A percentile compares a stretch with the other conserved stretches of the same genome.
These are phyloP conservation scores for Sycophaga agraensis DNA, from an alignment of 1,140 invertebrate genomes.

Conservation along the genomic window DNA sequence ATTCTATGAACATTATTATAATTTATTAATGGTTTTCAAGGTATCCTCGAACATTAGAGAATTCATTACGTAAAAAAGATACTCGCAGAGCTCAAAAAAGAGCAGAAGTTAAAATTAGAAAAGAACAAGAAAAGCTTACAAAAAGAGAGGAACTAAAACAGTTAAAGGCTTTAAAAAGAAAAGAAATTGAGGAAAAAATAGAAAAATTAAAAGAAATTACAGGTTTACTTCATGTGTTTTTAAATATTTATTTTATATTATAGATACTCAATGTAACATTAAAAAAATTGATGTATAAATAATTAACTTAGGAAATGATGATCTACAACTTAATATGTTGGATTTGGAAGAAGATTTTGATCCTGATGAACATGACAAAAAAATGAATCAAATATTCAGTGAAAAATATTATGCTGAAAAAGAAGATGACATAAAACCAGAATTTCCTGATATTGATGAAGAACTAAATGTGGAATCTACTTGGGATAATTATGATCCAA, in stretches of 20 bases:
- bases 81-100: conserved; percentile 77
- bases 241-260: conserved; percentile 5
- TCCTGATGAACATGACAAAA: conserved; percentile 81
- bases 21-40: conserved; percentile 43
- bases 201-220: conserved; percentile 86
- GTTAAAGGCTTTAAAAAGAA: conserved; percentile 82
- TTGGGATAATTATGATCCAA: conserved; percentile 71
- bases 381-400: conserved; percentile 86
- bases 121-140: conserved; percentile 77
- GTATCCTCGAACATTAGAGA: conserved; percentile 86
- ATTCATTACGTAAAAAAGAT: conserved; percentile 79
- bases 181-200: conserved; percentile 90
- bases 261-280: not conserved
- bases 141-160: conserved; percentile 85
- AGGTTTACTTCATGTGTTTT: conserved; percentile 62
- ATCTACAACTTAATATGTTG: conserved; percentile 60
- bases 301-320: conserved; percentile 59
- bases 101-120: conserved; percentile 73
- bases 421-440: conserved; percentile 75
- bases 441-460: conserved; percentile 79
- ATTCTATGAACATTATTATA: conserved; percentile 1
- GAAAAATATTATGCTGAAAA: conserved; percentile 80
- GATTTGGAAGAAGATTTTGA: conserved; percentile 90
- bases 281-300: not conserved
- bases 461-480: conserved; percentile 71